Evolutionary conservation across 2,888 invertebrate species (phyloP).

Genomic region (Encarsia formosa): DNA sequence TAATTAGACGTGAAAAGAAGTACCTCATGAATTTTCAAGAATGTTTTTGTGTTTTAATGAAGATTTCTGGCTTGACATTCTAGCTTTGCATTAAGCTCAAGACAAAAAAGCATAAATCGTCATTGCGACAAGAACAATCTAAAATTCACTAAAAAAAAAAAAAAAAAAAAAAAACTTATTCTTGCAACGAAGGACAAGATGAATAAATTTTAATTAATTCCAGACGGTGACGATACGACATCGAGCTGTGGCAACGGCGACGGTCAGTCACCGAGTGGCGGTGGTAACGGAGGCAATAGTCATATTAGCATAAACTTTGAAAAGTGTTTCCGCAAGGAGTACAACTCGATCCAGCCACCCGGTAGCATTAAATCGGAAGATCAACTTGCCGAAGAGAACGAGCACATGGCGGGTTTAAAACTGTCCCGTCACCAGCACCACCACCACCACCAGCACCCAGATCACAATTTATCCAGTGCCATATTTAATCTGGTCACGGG

Average conservation of each 20-base stretch:
- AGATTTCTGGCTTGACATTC: too few relatives aligned
- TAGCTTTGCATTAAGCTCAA: background rate
- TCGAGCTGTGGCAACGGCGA: slow-evolving; percentile 31
- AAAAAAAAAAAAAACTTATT: too few relatives aligned
- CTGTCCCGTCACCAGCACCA: slow-evolving; percentile 28
- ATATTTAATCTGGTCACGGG: slow-evolving; percentile 47
- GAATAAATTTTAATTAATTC: too few relatives aligned
- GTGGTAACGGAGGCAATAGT: slow-evolving; percentile 24
- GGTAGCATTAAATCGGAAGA: slow-evolving; percentile 23
- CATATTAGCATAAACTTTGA: slow-evolving; percentile 53
- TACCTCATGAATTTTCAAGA: too few relatives aligned
- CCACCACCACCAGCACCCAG: slow-evolving; percentile 37
- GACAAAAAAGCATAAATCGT: background rate
- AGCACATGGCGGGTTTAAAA: background rate
- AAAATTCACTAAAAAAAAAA: too few relatives aligned
- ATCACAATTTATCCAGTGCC: slow-evolving; percentile 45
- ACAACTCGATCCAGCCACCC: slow-evolving; percentile 37
- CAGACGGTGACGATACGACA: slow-evolving; percentile 48
- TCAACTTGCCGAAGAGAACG: slow-evolving; percentile 27
- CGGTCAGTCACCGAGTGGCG: slow-evolving; percentile 25
- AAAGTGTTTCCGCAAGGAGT: slow-evolving; percentile 55
- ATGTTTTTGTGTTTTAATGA: too few relatives aligned
- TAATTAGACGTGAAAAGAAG: too few relatives aligned
- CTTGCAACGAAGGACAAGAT: too few relatives aligned
- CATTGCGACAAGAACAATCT: background rate